phyloP scores from a whole-genome alignment of 1,140 invertebrate species.

The honey bee (Apis mellifera) region Amel_HAv3.1 CM009934.2:12356501-12357000 shows the following conservation, averaged over 20 bases:
- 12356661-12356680: background rate
- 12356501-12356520: slow-evolving; percentile 44
- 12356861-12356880: slow-evolving; percentile 7
- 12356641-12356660: background rate
- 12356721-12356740: slow-evolving; percentile 48
- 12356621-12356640: background rate
- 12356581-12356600: background rate
- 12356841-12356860: slow-evolving; percentile 50
- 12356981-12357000: background rate
- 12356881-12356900: background rate
- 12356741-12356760: slow-evolving; percentile 28
- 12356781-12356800: background rate
- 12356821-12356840: slow-evolving; percentile 23
- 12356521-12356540: slow-evolving; percentile 30
- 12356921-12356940: background rate
- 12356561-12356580: background rate
- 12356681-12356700: background rate
- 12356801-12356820: background rate
- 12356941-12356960: background rate
- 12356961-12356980: background rate
- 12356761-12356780: background rate
- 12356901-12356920: slow-evolving; percentile 14
- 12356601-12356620: background rate
- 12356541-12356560: slow-evolving; percentile 14
- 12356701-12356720: slow-evolving; percentile 19